Evolutionary conservation across 2,113 vertebrate genomes (phyloP).

Genomic region (Rhinolophus ferrumequinum): DNA sequence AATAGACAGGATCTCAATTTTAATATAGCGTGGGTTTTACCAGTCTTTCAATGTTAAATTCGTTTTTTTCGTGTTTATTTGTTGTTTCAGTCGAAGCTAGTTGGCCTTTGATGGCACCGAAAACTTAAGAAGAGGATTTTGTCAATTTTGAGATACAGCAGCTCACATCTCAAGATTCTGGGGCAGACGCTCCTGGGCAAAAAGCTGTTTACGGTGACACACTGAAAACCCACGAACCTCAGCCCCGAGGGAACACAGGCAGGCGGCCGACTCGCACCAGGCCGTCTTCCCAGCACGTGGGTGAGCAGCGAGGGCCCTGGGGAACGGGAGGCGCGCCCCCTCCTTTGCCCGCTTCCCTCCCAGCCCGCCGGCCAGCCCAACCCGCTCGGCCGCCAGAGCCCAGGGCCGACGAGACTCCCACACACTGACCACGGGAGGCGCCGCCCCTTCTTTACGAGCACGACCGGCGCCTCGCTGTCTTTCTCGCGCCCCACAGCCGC

Average conservation of each 20-base stretch:
- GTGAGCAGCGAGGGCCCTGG: background rate
- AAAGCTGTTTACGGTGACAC: too few species aligned
- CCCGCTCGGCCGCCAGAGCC: background rate
- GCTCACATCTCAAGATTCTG: too few species aligned
- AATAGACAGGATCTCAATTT: background rate
- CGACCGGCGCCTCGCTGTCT: background rate
- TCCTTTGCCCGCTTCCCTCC: background rate
- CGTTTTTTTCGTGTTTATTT: background rate
- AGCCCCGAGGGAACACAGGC: background rate
- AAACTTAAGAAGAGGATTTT: background rate
- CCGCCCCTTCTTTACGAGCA: background rate
- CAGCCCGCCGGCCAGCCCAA: background rate
- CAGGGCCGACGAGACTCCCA: rapidly evolving
- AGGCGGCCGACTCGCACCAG: background rate
- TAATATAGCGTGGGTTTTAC: background rate
- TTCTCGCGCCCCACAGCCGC: rapidly evolving
- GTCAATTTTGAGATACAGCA: background rate
- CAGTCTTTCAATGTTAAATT: background rate
- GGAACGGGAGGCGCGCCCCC: background rate
- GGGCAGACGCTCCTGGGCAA: background rate
- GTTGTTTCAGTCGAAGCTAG: background rate
- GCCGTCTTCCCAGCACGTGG: background rate
- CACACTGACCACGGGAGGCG: rapidly evolving
- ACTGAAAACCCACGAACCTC: too few species aligned
- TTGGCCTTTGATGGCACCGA: background rate